A percentile compares a stretch with the other conserved stretches of the same genome.
Conservation (phyloP, 2,113 vertebrate species). For the Glaucidium brasilianum region DNA sequence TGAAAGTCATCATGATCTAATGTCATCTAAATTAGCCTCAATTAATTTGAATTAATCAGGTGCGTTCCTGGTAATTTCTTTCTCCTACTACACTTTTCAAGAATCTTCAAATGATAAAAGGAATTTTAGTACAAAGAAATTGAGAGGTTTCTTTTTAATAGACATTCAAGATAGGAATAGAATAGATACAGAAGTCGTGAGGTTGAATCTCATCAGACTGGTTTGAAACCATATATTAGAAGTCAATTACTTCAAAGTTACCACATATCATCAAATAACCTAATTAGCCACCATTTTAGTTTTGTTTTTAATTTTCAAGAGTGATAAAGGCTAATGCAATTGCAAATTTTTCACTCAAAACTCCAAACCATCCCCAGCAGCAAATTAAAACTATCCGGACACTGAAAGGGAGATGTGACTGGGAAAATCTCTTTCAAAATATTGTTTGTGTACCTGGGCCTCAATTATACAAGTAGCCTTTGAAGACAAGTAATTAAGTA, state of each 20-base stretch:
- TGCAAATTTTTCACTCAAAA: neutral
- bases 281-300: neutral
- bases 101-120: conserved; percentile 58
- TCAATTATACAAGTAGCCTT: neutral
- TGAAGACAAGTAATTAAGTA: neutral
- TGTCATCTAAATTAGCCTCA: neutral
- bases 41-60: conserved; percentile 27
- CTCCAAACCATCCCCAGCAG: neutral
- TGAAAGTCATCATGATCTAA: neutral
- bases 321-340: neutral
- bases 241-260: conserved; percentile 24
- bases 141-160: neutral
- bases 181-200: neutral
- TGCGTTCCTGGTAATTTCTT: conserved; percentile 10
- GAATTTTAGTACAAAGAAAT: conserved; percentile 33
- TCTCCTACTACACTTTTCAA: conserved; percentile 35
- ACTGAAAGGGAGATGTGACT: neutral
- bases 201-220: neutral
- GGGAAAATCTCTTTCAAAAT: neutral
- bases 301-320: neutral
- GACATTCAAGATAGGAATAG: neutral
- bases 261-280: conserved; percentile 8
- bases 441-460: rapidly evolving
- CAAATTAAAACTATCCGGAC: neutral
- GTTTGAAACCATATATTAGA: neutral